Base-by-base conservation (phyloP, 2,888 invertebrate species). In the Pyrgus malvae region DNA sequence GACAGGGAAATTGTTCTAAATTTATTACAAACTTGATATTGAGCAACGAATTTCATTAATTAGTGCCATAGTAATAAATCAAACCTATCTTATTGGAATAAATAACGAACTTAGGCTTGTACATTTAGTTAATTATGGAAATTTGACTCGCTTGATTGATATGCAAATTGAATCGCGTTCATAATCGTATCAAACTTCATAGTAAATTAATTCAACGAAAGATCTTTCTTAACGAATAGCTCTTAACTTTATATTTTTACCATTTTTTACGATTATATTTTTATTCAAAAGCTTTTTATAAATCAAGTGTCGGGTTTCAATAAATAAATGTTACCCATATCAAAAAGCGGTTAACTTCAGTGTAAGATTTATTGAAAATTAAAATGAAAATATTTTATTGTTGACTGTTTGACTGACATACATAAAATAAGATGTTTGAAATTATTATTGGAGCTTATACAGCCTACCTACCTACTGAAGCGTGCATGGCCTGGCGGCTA, bases 101-200 rank as follows among this genome's bases (percentile, higher is more conserved):
- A 53, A 45, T 53, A 45, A 38, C 38, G 29, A 51, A 53, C 45
- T 48, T 25, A 17, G 46, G 16, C 45, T 14, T 21, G 38, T 38
- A 37, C 29, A 38, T 53, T 53, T 21, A 6, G 53, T 53, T 53
- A 53, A 45, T 53, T 53, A 45, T 53, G 44, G 42, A 53, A 53
- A 53, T 53, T 19, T 45, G 11, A 51, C 27, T 29, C 35, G 44
- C 12, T 44, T 33, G 42, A 44, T 51, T 51, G 51, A 51, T 51
- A 51, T 51, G 50, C 33, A 42, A 51, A 51, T 51, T 42, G 16
- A 44, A 16, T 44, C 50, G 42, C 35, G 50, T 42, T 51, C 12
- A 12, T 45, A 42, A 35, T 42, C 5, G 33, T 37, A 35, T 35
- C 35, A 42, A 16, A 42, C 21, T 23, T 40, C 21, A 1, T 2